A percentile compares a stretch with the other conserved stretches of the same genome.
Evolutionary conservation across 35 echinoderm and acorn worm species (phyloP).

Genomic region (Chiridota heheva): DNA sequence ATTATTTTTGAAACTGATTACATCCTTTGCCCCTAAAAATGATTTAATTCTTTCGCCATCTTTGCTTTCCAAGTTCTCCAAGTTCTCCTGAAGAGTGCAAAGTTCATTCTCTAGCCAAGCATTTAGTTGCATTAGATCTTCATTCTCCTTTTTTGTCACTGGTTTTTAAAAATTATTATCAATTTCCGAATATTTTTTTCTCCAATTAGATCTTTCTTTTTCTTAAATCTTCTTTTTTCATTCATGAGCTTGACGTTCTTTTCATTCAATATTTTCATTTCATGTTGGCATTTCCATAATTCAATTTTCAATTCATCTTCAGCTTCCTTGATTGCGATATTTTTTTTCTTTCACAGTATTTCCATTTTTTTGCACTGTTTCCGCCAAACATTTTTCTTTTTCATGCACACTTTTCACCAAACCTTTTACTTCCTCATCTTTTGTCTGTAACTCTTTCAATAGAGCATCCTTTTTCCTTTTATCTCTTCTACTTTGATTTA

Average conservation of each 20-base stretch:
- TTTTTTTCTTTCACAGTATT: background rate
- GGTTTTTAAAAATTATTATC: background rate
- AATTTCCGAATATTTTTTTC: too few relatives aligned
- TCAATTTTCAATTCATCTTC: too few relatives aligned
- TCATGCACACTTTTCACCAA: too few relatives aligned
- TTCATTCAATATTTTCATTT: too few relatives aligned
- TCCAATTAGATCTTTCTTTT: background rate
- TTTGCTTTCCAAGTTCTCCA: background rate
- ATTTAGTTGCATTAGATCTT: background rate
- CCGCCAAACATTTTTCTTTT: background rate
- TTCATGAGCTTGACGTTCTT: background rate
- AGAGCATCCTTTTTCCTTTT: too few relatives aligned
- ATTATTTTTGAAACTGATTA: slow-evolving; percentile 10
- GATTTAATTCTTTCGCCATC: background rate
- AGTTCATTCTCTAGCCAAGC: background rate
- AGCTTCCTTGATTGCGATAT: background rate
- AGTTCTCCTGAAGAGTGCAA: background rate
- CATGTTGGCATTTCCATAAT: background rate
- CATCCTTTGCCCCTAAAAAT: background rate
- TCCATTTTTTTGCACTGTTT: background rate
- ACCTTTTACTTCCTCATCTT: too few relatives aligned
- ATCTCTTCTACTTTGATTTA: too few relatives aligned
- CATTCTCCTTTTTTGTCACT: background rate
- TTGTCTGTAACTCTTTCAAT: too few relatives aligned
- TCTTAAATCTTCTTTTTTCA: background rate